Conservation (phyloP, 2,888 invertebrate genomes). For the Heliconius ismenius region DNA sequence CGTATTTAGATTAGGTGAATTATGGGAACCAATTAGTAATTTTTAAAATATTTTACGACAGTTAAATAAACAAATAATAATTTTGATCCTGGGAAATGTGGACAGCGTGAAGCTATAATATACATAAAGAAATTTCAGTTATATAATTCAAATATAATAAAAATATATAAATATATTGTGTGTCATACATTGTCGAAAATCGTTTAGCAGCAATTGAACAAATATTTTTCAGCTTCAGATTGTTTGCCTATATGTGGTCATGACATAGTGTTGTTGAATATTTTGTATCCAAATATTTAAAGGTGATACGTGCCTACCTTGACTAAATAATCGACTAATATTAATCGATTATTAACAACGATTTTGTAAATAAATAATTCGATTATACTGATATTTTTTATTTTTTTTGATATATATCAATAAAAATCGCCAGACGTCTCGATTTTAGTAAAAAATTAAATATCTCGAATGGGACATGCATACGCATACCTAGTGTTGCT, state of each 20-base stretch:
- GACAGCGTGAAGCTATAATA: no score
- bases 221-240: constrained; percentile 18
- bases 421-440: no score
- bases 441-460: no score
- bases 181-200: neutral
- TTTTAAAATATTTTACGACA: no score
- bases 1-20: no score
- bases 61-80: no score
- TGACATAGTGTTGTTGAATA: constrained; percentile 6
- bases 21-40: no score
- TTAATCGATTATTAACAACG: neutral
- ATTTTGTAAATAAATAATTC: neutral
- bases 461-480: no score
- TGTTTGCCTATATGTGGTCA: constrained; percentile 9
- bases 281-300: constrained; percentile 1
- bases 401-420: no score
- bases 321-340: neutral
- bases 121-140: neutral
- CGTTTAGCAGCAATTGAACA: constrained; percentile 4
- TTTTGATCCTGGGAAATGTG: no score
- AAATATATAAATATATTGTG: neutral
- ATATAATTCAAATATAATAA: neutral
- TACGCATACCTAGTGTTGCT: no score
- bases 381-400: no score
- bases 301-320: neutral